Percentiles rank a stretch among this genome's conserved stretches.
Conservation (phyloP, 1,140 invertebrate species). For the Acromyrmex heyeri region DNA sequence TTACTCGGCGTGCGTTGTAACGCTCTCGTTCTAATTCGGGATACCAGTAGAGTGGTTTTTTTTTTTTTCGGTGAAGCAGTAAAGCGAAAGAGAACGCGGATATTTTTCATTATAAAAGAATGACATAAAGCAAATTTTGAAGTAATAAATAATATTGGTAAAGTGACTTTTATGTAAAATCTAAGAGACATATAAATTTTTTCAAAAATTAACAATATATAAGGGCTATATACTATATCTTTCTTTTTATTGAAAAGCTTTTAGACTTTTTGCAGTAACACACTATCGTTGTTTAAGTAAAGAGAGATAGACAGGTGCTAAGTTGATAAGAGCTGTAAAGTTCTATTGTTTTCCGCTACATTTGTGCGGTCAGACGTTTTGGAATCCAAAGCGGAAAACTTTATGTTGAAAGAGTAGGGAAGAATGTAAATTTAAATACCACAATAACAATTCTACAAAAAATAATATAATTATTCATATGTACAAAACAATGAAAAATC, state of each 20-base stretch:
- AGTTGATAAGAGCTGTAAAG: neutral
- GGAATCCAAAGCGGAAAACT: no score
- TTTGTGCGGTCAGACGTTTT: no score
- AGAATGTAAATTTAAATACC: no score
- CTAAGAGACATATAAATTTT: neutral
- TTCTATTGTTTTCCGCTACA: no score
- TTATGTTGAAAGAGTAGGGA: no score
- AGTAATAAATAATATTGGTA: neutral
- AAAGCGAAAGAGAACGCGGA: neutral
- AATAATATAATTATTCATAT: no score
- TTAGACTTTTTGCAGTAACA: neutral
- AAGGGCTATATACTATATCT: no score
- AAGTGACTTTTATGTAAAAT: neutral
- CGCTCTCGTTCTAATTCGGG: constrained; percentile 51
- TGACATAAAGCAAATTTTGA: neutral
- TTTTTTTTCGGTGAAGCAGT: neutral
- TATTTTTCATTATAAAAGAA: neutral
- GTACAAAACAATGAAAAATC: neutral
- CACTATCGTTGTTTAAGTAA: neutral
- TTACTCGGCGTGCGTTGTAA: constrained; percentile 16
- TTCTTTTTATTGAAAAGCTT: neutral
- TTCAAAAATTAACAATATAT: no score
- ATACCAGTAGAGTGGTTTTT: neutral
- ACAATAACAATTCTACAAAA: no score
- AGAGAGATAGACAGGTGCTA: neutral